phyloP scores from a whole-genome alignment of 2,113 vertebrate species.

The Strix aluco region DNA sequence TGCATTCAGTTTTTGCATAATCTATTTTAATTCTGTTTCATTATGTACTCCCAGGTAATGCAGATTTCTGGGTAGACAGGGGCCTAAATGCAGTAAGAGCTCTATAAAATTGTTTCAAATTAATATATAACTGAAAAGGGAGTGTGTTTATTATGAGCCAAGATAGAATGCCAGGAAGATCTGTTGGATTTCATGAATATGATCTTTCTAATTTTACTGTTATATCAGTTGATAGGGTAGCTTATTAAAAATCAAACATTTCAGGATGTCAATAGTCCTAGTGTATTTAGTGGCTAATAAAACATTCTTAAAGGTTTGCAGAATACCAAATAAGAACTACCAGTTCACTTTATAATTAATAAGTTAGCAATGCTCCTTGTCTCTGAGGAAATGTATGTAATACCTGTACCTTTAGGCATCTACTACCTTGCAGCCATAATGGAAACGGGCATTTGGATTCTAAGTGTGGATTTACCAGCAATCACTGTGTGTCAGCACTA shows the following conservation, averaged over 20 bases:
- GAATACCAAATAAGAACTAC: neutral
- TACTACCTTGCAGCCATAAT: neutral
- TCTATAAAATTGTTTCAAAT: neutral
- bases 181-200: neutral
- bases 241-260: neutral
- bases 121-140: neutral
- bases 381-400: neutral
- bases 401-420: neutral
- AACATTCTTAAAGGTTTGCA: conserved; percentile 7
- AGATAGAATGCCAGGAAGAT: neutral
- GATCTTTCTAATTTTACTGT: neutral
- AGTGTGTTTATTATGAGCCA: neutral
- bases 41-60: neutral
- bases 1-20: neutral
- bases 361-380: conserved; percentile 2
- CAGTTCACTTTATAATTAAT: conserved; percentile 25
- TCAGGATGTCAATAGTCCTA: neutral
- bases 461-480: neutral
- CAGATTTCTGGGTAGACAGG: neutral
- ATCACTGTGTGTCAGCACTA: neutral
- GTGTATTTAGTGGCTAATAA: conserved; percentile 28
- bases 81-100: neutral
- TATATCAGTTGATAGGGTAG: neutral
- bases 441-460: neutral
- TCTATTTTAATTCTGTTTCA: neutral